These are phyloP conservation scores for Eupithecia inturbata DNA, from an alignment of 2,888 invertebrate species.

Conservation along the genomic window DNA sequence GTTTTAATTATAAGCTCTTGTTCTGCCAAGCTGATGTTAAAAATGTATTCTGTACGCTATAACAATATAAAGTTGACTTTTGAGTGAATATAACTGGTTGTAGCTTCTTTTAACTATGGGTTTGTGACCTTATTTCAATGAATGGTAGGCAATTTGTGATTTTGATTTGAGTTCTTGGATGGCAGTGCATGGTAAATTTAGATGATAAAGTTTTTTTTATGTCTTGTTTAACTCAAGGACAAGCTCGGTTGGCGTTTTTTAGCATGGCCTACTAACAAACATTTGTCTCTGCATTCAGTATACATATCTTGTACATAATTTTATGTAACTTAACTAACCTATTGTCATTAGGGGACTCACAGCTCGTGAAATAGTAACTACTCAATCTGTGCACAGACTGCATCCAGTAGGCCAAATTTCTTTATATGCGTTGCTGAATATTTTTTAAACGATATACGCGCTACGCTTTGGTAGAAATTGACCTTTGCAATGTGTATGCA, in stretches of 20 bases:
- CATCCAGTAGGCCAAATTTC: conserved; percentile 23
- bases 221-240: background rate
- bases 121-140: background rate
- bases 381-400: conserved; percentile 22
- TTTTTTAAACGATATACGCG: background rate
- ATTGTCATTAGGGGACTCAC: conserved; percentile 62
- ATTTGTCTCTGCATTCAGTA: conserved; percentile 4
- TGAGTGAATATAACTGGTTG: background rate
- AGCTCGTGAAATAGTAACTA: conserved; percentile 49
- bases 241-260: conserved; percentile 4
- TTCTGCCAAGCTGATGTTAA: conserved; percentile 22
- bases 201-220: background rate
- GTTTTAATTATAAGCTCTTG: conserved; percentile 29
- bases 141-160: background rate
- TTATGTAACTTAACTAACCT: conserved; percentile 61
- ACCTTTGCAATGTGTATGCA: conserved; percentile 39
- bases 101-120: background rate
- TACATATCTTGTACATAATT: conserved; percentile 66
- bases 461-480: conserved; percentile 13
- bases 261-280: background rate
- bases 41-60: background rate
- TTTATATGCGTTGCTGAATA: background rate
- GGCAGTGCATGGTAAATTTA: background rate
- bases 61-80: background rate
- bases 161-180: background rate